Evolutionary conservation across 2,113 vertebrate species (phyloP).

Genomic region (Rhinoptilus africanus): DNA sequence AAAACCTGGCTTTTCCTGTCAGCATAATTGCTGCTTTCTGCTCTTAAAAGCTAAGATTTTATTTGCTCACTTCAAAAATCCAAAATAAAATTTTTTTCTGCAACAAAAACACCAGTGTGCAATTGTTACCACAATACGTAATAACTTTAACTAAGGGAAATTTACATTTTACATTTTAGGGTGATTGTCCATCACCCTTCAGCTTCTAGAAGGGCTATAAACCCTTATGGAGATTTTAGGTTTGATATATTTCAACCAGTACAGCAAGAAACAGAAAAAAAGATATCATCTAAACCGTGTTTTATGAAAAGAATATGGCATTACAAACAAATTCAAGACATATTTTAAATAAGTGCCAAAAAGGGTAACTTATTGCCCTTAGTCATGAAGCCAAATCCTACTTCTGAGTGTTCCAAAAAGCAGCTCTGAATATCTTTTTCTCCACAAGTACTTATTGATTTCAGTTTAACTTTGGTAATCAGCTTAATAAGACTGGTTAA

Average conservation of each 20-base stretch:
- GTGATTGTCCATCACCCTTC: background rate
- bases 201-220: background rate
- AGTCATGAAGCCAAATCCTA: background rate
- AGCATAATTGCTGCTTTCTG: background rate
- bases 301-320: background rate
- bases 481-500: constrained; percentile 11
- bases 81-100: background rate
- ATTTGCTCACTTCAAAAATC: background rate
- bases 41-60: background rate
- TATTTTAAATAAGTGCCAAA: background rate
- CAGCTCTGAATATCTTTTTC: background rate
- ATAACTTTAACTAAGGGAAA: background rate
- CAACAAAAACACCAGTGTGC: background rate
- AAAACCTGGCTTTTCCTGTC: background rate
- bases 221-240: background rate
- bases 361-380: background rate
- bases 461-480: background rate
- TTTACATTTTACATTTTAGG: background rate
- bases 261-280: background rate
- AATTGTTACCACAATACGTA: background rate
- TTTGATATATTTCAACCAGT: background rate
- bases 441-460: background rate
- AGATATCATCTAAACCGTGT: background rate
- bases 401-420: background rate
- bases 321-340: background rate